Evolutionary conservation across 2,797 vertebrate genomes (phyloP).

Genomic region (Pogoniulus pusillus): DNA sequence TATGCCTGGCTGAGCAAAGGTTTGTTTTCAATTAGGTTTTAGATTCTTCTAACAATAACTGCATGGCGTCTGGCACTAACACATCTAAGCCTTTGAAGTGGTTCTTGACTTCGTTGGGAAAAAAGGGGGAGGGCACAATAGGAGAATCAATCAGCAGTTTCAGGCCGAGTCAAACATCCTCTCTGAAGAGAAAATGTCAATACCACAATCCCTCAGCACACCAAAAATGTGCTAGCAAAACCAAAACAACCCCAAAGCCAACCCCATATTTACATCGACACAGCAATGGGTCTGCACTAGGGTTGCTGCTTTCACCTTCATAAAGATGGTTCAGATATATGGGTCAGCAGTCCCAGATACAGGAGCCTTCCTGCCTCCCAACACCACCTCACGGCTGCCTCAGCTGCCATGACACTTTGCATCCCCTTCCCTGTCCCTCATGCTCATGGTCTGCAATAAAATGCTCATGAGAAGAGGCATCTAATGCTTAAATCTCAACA

Average conservation of each 20-base stretch:
- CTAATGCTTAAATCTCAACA: not conserved
- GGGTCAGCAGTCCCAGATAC: not conserved
- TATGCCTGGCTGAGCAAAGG: conserved; percentile 52
- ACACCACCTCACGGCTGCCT: not conserved
- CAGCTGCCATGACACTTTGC: accelerated
- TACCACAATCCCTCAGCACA: not conserved
- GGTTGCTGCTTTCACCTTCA: not conserved
- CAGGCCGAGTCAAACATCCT: conserved; percentile 10
- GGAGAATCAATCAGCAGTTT: conserved; percentile 37
- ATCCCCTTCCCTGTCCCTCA: not conserved
- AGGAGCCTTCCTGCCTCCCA: not conserved
- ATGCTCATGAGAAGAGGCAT: not conserved
- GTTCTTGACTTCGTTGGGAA: conserved; percentile 59
- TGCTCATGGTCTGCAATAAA: not conserved
- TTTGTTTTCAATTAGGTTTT: conserved; percentile 83
- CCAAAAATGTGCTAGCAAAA: not conserved
- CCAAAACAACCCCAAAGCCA: not conserved
- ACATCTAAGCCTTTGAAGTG: conserved; percentile 80
- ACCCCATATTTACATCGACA: not conserved
- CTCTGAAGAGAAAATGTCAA: not conserved
- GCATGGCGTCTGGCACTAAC: conserved; percentile 75
- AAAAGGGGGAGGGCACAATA: not conserved
- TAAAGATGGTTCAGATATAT: not conserved
- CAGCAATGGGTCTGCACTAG: not conserved
- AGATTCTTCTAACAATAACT: conserved; percentile 79